phyloP scores from a whole-genome alignment of 2,797 vertebrate species.

The Gymnopithys bicolor region DNA sequence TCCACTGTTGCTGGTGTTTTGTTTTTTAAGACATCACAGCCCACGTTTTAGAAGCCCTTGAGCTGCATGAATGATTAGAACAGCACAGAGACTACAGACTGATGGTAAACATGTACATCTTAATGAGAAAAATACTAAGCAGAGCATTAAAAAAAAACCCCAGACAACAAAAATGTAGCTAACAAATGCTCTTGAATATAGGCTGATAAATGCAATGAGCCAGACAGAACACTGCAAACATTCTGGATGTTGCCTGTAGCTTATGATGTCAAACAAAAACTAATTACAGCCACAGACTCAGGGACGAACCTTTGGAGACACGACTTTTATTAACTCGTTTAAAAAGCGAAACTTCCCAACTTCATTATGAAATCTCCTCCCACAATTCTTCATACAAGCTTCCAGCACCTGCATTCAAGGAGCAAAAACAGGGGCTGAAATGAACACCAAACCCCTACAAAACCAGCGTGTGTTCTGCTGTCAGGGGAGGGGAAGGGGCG shows the following conservation, averaged over 20 bases:
- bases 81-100: not conserved
- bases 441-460: not conserved
- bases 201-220: not conserved
- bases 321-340: conserved; percentile 95
- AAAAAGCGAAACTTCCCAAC: conserved; percentile 96
- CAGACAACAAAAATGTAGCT: not conserved
- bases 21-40: not conserved
- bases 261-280: not conserved
- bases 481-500: not conserved
- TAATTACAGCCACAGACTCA: not conserved
- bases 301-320: conserved; percentile 92
- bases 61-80: not conserved
- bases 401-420: conserved; percentile 86
- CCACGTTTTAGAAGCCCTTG: not conserved
- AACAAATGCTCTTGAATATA: not conserved
- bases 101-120: not conserved
- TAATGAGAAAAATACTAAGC: not conserved
- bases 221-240: not conserved
- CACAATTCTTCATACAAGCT: conserved; percentile 96
- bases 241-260: not conserved
- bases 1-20: not conserved
- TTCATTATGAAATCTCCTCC: conserved; percentile 91
- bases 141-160: not conserved
- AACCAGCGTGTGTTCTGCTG: not conserved
- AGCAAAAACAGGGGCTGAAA: not conserved